Percentiles rank a stretch among this genome's conserved stretches.
Conservation (phyloP, 2,113 vertebrate genomes). For the Nerophis ophidion region DNA sequence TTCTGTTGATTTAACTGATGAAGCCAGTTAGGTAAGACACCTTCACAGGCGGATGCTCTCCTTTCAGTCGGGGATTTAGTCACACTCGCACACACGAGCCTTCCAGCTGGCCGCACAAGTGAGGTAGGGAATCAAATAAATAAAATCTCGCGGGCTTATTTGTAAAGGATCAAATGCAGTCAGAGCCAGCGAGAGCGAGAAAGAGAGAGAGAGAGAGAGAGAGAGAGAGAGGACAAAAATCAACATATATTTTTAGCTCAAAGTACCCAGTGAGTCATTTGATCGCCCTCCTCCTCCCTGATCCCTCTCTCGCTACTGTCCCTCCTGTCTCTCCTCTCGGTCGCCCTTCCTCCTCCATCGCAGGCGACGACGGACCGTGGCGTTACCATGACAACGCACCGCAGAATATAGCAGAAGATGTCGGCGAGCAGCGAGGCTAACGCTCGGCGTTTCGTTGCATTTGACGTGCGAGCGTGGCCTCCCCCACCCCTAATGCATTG, state of each 20-base stretch:
- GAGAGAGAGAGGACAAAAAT: constrained; percentile 40
- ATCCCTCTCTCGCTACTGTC: constrained; percentile 28
- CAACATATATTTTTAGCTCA: constrained; percentile 67
- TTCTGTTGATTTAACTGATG: background rate
- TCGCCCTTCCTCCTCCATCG: background rate
- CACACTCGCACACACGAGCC: background rate
- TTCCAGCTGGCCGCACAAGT: constrained; percentile 14
- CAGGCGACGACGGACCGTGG: no score
- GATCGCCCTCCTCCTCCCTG: constrained; percentile 42
- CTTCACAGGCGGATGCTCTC: background rate
- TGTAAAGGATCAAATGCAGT: constrained; percentile 11
- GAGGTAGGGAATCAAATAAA: constrained; percentile 21
- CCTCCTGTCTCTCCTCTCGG: background rate
- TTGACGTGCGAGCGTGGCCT: no score
- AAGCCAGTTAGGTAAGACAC: background rate
- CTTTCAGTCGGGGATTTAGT: background rate
- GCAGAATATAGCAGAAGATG: no score
- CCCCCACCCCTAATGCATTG: background rate
- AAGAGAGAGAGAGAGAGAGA: constrained; percentile 15
- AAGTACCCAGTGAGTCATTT: constrained; percentile 62
- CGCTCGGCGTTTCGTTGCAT: no score
- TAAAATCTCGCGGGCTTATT: constrained; percentile 17
- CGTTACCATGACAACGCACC: no score
- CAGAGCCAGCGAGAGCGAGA: constrained; percentile 3
- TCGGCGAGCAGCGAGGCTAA: no score